Evolutionary conservation across 1,140 invertebrate species (phyloP).

Genomic region (Drosophila eugracilis): DNA sequence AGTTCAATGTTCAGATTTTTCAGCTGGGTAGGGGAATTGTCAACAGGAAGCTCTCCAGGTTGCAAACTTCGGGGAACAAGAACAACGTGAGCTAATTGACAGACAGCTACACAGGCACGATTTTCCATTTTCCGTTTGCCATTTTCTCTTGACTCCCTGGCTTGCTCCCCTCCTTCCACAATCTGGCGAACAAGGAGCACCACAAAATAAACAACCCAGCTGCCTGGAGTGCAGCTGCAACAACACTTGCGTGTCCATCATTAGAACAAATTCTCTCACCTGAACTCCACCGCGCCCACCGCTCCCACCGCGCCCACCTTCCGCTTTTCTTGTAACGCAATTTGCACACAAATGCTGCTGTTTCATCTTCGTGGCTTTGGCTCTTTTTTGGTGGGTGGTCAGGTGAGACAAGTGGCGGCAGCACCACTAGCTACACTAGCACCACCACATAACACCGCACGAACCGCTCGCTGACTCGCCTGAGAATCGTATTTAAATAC

Average conservation of each 20-base stretch:
- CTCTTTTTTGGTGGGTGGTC: slow-evolving; percentile 77
- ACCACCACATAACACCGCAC: slow-evolving; percentile 17
- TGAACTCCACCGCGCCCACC: slow-evolving; percentile 9
- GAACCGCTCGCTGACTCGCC: slow-evolving; percentile 69
- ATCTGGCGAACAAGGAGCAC: slow-evolving; percentile 54
- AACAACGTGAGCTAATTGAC: slow-evolving; percentile 77
- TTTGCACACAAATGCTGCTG: slow-evolving; percentile 79
- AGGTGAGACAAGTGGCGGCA: slow-evolving; percentile 78
- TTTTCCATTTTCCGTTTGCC: slow-evolving; percentile 48
- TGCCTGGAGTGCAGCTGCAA: slow-evolving; percentile 23
- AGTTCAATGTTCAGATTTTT: slow-evolving; percentile 48
- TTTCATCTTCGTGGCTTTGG: slow-evolving; percentile 73
- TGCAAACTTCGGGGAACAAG: slow-evolving; percentile 33
- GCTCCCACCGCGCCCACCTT: slow-evolving; percentile 1
- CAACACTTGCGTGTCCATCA: slow-evolving; percentile 78
- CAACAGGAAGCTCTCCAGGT: slow-evolving; percentile 34
- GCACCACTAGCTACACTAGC: slow-evolving; percentile 28
- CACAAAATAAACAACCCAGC: slow-evolving; percentile 28
- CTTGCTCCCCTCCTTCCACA: background rate
- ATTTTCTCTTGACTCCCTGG: slow-evolving; percentile 1
- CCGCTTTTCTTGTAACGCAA: slow-evolving; percentile 75
- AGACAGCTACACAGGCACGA: slow-evolving; percentile 68
- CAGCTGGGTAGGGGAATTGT: slow-evolving; percentile 9
- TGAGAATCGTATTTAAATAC: slow-evolving; percentile 84
- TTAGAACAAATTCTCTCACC: slow-evolving; percentile 84